Conservation (phyloP, 2,888 invertebrate species). For the Limnephilus auricula region DNA sequence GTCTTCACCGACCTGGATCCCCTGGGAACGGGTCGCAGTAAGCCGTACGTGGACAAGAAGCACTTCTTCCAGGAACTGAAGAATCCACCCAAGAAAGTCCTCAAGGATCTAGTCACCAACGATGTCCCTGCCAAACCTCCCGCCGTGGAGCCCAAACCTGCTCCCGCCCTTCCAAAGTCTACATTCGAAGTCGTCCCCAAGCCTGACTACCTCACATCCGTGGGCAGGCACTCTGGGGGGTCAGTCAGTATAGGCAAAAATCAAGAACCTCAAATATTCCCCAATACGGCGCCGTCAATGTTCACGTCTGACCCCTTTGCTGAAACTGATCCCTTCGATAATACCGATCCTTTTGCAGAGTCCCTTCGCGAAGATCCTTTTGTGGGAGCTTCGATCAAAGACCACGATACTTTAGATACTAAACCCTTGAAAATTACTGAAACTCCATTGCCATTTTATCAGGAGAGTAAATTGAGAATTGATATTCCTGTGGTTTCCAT, state of each 20-base stretch:
- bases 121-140: slow-evolving; percentile 71
- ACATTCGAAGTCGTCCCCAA: slow-evolving; percentile 72
- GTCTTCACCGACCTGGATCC: slow-evolving; percentile 97
- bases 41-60: slow-evolving; percentile 96
- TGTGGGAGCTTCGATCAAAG: slow-evolving; percentile 70
- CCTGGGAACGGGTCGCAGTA: slow-evolving; percentile 92
- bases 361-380: slow-evolving; percentile 81
- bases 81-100: slow-evolving; percentile 94
- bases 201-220: slow-evolving; percentile 70
- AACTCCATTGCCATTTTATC: slow-evolving; percentile 68
- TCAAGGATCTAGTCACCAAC: slow-evolving; percentile 87
- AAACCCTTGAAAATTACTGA: slow-evolving; percentile 68
- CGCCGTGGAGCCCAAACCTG: slow-evolving; percentile 60
- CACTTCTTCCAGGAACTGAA: slow-evolving; percentile 97
- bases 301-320: slow-evolving; percentile 81
- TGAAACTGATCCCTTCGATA: slow-evolving; percentile 86
- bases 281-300: slow-evolving; percentile 69
- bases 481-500: slow-evolving; percentile 68
- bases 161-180: slow-evolving; percentile 70
- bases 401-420: slow-evolving; percentile 69
- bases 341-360: slow-evolving; percentile 82
- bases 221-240: slow-evolving; percentile 73
- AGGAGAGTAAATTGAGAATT: slow-evolving; percentile 67
- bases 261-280: slow-evolving; percentile 71
- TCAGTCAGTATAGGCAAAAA: slow-evolving; percentile 73